phyloP scores from a whole-genome alignment of 2,888 invertebrate species.

The Hirtodrosophila trivittata region DNA sequence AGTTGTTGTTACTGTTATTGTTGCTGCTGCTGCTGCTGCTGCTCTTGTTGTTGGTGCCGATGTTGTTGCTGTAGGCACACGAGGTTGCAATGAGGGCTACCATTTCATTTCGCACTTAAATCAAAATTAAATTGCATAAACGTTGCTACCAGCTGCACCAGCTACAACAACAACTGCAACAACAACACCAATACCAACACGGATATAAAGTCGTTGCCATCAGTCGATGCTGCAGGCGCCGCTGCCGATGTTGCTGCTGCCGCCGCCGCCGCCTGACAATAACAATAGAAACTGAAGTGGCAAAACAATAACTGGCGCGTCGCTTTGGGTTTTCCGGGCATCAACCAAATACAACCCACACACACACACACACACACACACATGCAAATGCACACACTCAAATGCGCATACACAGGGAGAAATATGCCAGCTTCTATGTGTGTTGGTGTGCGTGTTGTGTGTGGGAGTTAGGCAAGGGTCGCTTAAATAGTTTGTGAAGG shows the following conservation, averaged over 20 bases:
- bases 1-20: slow-evolving; percentile 53
- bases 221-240: slow-evolving; percentile 43
- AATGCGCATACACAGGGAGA: slow-evolving; percentile 21
- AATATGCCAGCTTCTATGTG: slow-evolving; percentile 36
- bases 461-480: slow-evolving; percentile 29
- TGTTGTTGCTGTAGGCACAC: slow-evolving; percentile 26
- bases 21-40: neutral
- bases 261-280: slow-evolving; percentile 58
- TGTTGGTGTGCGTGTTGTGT: neutral
- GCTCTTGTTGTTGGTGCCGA: slow-evolving; percentile 26
- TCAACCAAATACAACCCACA: slow-evolving; percentile 48
- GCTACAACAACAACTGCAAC: slow-evolving; percentile 20
- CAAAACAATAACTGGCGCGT: slow-evolving; percentile 78
- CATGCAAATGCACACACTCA: slow-evolving; percentile 20
- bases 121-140: slow-evolving; percentile 76
- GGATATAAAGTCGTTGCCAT: slow-evolving; percentile 69
- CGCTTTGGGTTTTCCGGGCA: slow-evolving; percentile 72
- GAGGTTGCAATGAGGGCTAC: slow-evolving; percentile 43
- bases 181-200: slow-evolving; percentile 24
- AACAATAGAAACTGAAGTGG: slow-evolving; percentile 78
- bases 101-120: slow-evolving; percentile 70
- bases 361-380: slow-evolving; percentile 29
- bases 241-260: slow-evolving; percentile 1
- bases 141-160: slow-evolving; percentile 37
- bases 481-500: slow-evolving; percentile 27